phyloP scores from a whole-genome alignment of 64 coral and sea anemone genomes.

The Exaiptasia diaphana region DNA sequence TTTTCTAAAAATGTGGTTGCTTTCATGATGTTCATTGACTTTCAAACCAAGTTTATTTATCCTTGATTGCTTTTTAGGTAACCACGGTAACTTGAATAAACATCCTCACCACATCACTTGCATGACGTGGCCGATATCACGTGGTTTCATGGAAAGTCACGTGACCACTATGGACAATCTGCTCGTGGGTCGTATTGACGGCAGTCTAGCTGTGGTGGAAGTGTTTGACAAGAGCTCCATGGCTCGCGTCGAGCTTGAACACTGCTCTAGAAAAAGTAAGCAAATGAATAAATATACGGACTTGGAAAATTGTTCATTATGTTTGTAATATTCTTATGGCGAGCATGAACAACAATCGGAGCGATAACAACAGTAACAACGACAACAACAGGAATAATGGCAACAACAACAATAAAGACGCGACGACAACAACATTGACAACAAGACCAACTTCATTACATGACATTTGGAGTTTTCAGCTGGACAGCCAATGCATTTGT shows the following conservation, averaged over 20 bases:
- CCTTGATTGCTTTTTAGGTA: background rate
- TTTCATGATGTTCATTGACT: no score
- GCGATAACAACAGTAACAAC: no score
- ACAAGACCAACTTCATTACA: no score
- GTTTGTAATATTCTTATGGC: background rate
- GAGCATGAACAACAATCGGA: background rate
- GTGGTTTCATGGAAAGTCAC: constrained; percentile 77
- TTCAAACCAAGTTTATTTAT: no score
- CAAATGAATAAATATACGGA: background rate
- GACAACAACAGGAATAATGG: no score
- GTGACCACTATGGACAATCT: constrained; percentile 72
- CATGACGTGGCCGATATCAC: constrained; percentile 77
- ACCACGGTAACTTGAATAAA: constrained; percentile 67
- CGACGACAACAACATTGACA: no score
- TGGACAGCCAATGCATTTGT: background rate
- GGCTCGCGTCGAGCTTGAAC: constrained; percentile 65
- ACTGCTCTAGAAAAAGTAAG: constrained; percentile 60
- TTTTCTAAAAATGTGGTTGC: no score
- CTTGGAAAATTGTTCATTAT: background rate
- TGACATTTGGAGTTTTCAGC: no score
- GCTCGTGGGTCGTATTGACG: constrained; percentile 67
- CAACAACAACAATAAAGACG: no score
- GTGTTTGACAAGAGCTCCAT: constrained; percentile 68
- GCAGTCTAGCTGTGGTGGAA: constrained; percentile 58
- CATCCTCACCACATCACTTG: constrained; percentile 79